Percentiles rank a stretch among this genome's conserved stretches.
These are phyloP conservation scores for Siniperca obscura DNA, from an alignment of 2,797 vertebrate species.

Conservation along the genomic window DNA sequence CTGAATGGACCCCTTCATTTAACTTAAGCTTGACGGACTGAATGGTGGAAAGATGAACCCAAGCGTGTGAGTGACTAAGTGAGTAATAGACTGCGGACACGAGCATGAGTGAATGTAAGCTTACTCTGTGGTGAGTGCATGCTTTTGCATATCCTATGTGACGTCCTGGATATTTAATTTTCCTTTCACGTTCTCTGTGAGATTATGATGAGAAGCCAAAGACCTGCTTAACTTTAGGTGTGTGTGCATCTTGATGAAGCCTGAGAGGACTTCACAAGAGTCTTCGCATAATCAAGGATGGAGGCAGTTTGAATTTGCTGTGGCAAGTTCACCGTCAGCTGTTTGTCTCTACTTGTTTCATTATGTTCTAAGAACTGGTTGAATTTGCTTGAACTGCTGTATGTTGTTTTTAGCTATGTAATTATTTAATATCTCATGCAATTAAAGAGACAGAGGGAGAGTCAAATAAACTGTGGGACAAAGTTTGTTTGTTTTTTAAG, in stretches of 20 bases:
- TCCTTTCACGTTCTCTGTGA: slow-evolving; percentile 39
- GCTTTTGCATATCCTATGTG: slow-evolving; percentile 42
- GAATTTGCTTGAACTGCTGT: slow-evolving; percentile 45
- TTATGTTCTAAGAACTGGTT: slow-evolving; percentile 28
- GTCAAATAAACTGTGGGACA: not conserved
- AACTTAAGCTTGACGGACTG: slow-evolving; percentile 38
- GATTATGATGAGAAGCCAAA: slow-evolving; percentile 49
- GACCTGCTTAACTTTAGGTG: slow-evolving; percentile 34
- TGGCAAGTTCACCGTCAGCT: not conserved
- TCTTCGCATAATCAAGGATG: slow-evolving; percentile 8
- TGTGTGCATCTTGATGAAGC: slow-evolving; percentile 26
- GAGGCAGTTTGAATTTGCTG: slow-evolving; percentile 36
- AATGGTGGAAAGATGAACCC: slow-evolving; percentile 21
- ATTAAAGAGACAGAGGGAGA: slow-evolving; percentile 9
- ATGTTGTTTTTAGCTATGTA: slow-evolving; percentile 39
- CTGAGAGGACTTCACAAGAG: slow-evolving; percentile 12
- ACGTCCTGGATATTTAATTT: slow-evolving; percentile 41
- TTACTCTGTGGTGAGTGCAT: slow-evolving; percentile 48
- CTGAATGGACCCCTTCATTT: slow-evolving; percentile 75
- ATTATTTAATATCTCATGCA: slow-evolving; percentile 38
- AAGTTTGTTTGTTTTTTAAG: slow-evolving; percentile 17
- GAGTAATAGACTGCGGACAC: slow-evolving; percentile 24
- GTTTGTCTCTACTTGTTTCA: slow-evolving; percentile 23
- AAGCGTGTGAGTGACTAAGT: slow-evolving; percentile 7
- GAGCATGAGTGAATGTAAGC: slow-evolving; percentile 40